phyloP scores from a whole-genome alignment of 2,113 vertebrate species.

The Sinocyclocheilus rhinocerous region DNA sequence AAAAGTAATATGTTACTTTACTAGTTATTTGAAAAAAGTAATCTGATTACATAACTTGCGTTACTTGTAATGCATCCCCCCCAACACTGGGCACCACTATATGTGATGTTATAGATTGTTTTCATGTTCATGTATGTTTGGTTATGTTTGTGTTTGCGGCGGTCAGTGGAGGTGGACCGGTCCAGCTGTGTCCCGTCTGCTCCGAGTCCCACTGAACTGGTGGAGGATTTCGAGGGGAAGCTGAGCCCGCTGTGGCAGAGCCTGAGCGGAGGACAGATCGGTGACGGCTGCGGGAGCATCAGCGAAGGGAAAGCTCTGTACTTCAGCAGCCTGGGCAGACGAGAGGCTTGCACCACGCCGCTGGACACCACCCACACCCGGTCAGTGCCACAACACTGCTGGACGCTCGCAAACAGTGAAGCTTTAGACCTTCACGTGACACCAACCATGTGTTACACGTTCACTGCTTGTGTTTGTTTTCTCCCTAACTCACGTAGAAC shows the following conservation, averaged over 20 bases:
- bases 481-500: neutral
- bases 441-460: neutral
- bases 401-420: constrained; percentile 84
- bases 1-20: no score
- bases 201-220: constrained; percentile 89
- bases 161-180: constrained; percentile 77
- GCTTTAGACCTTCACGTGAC: neutral
- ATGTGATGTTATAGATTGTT: constrained; percentile 60
- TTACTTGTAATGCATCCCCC: no score
- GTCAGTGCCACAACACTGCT: constrained; percentile 87
- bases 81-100: no score
- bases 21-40: no score
- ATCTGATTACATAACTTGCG: no score
- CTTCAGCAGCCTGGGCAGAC: constrained; percentile 88
- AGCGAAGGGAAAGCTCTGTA: constrained; percentile 92
- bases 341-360: constrained; percentile 88
- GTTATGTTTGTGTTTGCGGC: constrained; percentile 61
- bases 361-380: constrained; percentile 93
- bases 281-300: constrained; percentile 89
- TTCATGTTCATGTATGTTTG: neutral
- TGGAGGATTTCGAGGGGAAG: constrained; percentile 95
- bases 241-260: constrained; percentile 94
- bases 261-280: constrained; percentile 88
- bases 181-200: constrained; percentile 90
- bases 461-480: neutral